These are phyloP conservation scores for Catocala fraxini DNA, from an alignment of 2,888 invertebrate genomes.

Conservation along the genomic window DNA sequence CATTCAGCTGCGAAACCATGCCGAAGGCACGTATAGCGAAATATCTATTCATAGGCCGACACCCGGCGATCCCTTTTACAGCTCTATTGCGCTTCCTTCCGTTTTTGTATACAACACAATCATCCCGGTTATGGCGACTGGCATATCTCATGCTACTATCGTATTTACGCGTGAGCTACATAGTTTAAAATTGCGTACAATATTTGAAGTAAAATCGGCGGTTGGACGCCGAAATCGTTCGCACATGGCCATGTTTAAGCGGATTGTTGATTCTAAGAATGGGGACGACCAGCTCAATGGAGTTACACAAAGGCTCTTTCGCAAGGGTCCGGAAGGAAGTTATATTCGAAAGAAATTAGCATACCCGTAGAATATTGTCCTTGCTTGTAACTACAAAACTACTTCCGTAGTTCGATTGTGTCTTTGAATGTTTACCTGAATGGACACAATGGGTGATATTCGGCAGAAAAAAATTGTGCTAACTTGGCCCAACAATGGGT, in stretches of 20 bases:
- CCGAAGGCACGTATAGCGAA: conserved; percentile 79
- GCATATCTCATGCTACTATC: conserved; percentile 41
- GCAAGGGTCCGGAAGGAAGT: conserved; percentile 67
- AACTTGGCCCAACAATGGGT: conserved; percentile 58
- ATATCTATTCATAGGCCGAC: conserved; percentile 69
- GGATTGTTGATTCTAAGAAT: conserved; percentile 31
- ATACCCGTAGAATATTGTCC: conserved; percentile 50
- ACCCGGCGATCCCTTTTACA: conserved; percentile 68
- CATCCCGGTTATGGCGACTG: conserved; percentile 37
- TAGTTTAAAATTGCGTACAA: conserved; percentile 27
- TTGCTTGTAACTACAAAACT: conserved; percentile 43
- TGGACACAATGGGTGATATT: conserved; percentile 53
- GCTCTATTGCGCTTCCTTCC: conserved; percentile 77
- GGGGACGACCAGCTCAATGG: conserved; percentile 15
- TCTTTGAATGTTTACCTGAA: conserved; percentile 43
- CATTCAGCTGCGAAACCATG: conserved; percentile 77
- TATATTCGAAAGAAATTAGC: conserved; percentile 51
- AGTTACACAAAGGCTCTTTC: conserved; percentile 44
- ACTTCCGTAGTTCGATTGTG: conserved; percentile 56
- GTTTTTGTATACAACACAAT: conserved; percentile 52
- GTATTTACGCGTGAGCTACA: conserved; percentile 29
- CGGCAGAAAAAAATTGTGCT: conserved; percentile 50
- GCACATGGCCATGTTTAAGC: conserved; percentile 25
- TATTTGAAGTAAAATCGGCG: conserved; percentile 10
- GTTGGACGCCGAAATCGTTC: conserved; percentile 21